phyloP scores from a whole-genome alignment of 2,797 vertebrate genomes.

The Alcedo atthis region DNA sequence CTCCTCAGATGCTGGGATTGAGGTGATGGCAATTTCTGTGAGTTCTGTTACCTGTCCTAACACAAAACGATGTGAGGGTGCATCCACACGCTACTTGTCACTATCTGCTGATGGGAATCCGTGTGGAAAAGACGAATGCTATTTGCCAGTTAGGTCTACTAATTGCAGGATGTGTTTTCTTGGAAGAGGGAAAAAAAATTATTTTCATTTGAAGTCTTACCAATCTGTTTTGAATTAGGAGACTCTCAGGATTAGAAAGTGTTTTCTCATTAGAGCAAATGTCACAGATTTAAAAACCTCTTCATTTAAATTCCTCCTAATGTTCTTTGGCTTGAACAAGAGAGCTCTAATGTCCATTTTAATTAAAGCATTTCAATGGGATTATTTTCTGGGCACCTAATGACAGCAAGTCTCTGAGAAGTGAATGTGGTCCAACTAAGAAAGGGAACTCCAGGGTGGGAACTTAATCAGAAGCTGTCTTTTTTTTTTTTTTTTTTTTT shows the following conservation, averaged over 20 bases:
- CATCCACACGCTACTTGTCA: neutral
- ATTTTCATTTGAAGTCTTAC: constrained; percentile 46
- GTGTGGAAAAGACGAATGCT: neutral
- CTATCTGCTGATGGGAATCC: neutral
- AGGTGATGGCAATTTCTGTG: neutral
- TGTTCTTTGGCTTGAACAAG: constrained; percentile 73
- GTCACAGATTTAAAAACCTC: constrained; percentile 66
- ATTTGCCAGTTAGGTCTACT: constrained; percentile 1
- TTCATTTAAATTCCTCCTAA: constrained; percentile 70
- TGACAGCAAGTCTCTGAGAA: constrained; percentile 34
- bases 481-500: neutral
- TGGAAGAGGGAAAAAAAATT: neutral
- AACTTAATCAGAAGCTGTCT: neutral
- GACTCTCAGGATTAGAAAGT: constrained; percentile 47
- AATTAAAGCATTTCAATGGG: constrained; percentile 70
- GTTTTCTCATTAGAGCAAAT: constrained; percentile 75
- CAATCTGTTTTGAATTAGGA: constrained; percentile 68
- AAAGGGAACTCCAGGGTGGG: neutral
- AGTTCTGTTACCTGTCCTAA: neutral
- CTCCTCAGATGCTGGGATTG: neutral
- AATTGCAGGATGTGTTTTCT: neutral
- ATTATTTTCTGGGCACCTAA: constrained; percentile 57
- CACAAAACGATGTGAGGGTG: neutral
- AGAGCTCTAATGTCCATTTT: constrained; percentile 71
- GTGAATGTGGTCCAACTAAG: neutral